These are phyloP conservation scores for Caenorhabditis japonica DNA, from an alignment of 2,888 invertebrate species.

Conservation along the genomic window DNA sequence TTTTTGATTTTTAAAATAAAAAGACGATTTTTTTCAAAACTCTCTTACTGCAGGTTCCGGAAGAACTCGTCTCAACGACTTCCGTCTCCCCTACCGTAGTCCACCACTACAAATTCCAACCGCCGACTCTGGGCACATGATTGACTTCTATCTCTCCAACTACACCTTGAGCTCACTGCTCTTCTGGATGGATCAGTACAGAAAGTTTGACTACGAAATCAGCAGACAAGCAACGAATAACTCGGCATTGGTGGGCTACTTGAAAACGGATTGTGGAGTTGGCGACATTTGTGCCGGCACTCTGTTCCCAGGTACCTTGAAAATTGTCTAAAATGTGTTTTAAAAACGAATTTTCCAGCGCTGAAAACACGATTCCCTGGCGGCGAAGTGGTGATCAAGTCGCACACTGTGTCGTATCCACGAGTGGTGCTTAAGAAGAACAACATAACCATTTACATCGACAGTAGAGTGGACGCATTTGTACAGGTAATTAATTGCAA, in stretches of 20 bases:
- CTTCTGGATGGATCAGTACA: slow-evolving; percentile 77
- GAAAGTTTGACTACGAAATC: slow-evolving; percentile 77
- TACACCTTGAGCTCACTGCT: slow-evolving; percentile 74
- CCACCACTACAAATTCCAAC: slow-evolving; percentile 59
- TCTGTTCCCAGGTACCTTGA: slow-evolving; percentile 67
- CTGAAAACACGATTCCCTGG: slow-evolving; percentile 71
- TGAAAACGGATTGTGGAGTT: slow-evolving; percentile 73
- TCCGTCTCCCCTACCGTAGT: slow-evolving; percentile 74
- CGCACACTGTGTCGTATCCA: slow-evolving; percentile 74
- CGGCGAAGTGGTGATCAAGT: slow-evolving; percentile 75
- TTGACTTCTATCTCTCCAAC: slow-evolving; percentile 75
- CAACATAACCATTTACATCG: slow-evolving; percentile 71
- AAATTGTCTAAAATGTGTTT: not conserved
- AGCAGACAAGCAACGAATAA: slow-evolving; percentile 72
- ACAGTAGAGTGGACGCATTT: slow-evolving; percentile 75
- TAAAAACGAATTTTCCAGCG: slow-evolving; percentile 50
- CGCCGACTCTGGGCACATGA: slow-evolving; percentile 69
- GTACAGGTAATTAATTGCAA: slow-evolving; percentile 65
- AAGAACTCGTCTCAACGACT: slow-evolving; percentile 74
- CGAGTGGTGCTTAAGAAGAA: slow-evolving; percentile 69
- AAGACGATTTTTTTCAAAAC: not conserved
- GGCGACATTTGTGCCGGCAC: slow-evolving; percentile 77
- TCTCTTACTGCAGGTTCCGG: slow-evolving; percentile 46
- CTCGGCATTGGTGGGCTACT: slow-evolving; percentile 72
- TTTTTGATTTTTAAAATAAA: not conserved